Percentiles rank a stretch among this genome's conserved stretches.
These are phyloP conservation scores for Conops quadrifasciatus DNA, from an alignment of 2,888 invertebrate genomes.

Conservation along the genomic window DNA sequence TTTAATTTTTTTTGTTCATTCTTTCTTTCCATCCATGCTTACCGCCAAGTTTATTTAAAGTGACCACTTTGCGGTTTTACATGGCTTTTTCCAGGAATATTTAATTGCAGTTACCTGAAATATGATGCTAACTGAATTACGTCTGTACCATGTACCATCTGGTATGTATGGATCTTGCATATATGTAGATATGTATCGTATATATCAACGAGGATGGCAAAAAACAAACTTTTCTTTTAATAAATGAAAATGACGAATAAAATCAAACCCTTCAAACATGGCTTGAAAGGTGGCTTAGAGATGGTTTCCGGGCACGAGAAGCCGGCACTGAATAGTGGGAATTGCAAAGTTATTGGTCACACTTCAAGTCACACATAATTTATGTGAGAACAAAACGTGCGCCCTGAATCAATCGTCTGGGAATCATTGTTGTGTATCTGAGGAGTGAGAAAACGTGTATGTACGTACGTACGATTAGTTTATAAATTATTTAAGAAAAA, in stretches of 20 bases:
- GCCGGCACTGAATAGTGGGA: conserved; percentile 40
- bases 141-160: not conserved
- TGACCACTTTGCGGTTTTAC: conserved; percentile 29
- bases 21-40: not conserved
- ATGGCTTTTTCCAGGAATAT: conserved; percentile 57
- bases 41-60: conserved; percentile 5
- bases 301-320: conserved; percentile 15
- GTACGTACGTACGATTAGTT: too few species aligned
- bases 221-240: conserved; percentile 32
- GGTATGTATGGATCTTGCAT: too few species aligned
- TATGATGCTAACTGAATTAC: conserved; percentile 12
- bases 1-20: too few species aligned
- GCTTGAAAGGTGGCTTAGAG: conserved; percentile 17
- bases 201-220: not conserved
- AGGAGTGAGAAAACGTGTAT: not conserved
- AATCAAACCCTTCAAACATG: conserved; percentile 17
- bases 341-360: conserved; percentile 60
- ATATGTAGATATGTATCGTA: too few species aligned
- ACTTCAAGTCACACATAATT: conserved; percentile 62
- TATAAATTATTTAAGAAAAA: not conserved
- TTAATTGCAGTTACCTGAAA: conserved; percentile 53
- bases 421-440: not conserved
- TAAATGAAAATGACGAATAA: conserved; percentile 30
- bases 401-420: not conserved
- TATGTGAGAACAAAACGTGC: conserved; percentile 53